Evolutionary conservation across 2,797 vertebrate genomes (phyloP).

Genomic region (Chaenodraco wilsoni): DNA sequence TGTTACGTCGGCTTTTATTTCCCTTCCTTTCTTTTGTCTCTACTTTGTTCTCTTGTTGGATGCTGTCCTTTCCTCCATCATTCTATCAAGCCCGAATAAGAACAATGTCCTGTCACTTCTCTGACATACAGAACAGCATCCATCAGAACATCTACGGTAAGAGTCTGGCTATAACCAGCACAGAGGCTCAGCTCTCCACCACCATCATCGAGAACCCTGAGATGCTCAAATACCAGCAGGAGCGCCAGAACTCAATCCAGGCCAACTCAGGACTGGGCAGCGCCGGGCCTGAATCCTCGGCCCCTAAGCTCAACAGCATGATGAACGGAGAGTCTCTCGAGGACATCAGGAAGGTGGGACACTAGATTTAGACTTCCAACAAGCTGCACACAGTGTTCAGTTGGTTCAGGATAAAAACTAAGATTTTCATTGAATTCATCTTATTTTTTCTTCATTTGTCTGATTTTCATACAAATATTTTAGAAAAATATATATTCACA

Average conservation of each 20-base stretch:
- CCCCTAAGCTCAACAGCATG: conserved; percentile 91
- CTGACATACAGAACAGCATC: conserved; percentile 89
- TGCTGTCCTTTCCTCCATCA: not conserved
- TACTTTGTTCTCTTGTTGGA: no score
- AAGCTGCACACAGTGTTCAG: not conserved
- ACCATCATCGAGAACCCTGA: conserved; percentile 98
- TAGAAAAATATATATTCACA: no score
- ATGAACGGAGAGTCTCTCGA: conserved; percentile 97
- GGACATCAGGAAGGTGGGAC: conserved; percentile 94
- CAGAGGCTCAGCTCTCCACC: conserved; percentile 92
- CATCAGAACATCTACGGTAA: conserved; percentile 98
- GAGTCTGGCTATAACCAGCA: conserved; percentile 94
- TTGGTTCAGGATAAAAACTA: not conserved
- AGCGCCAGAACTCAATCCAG: conserved; percentile 85
- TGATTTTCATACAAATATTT: no score
- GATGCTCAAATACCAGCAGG: conserved; percentile 98
- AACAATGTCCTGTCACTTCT: not conserved
- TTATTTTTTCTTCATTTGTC: no score
- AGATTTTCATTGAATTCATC: no score
- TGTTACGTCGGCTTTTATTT: no score
- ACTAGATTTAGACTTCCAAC: not conserved
- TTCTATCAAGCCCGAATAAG: not conserved
- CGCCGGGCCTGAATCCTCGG: conserved; percentile 73
- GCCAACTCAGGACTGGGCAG: conserved; percentile 51
- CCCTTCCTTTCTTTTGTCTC: no score